Evolutionary conservation across 2,113 vertebrate species (phyloP).

Genomic region (Pionites leucogaster): DNA sequence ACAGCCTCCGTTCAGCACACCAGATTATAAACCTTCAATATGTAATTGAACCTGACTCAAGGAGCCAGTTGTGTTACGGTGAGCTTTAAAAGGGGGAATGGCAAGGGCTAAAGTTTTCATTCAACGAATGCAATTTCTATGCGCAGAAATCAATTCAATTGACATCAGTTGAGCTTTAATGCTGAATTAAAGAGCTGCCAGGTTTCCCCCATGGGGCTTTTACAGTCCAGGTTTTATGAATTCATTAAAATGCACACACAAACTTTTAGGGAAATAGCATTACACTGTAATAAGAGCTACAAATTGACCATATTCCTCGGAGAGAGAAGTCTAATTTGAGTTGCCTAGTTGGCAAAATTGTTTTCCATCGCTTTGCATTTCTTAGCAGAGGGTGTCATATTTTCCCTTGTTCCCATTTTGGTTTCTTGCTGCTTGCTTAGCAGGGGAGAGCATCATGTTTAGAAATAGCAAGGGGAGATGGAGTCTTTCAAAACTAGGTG

Average conservation of each 20-base stretch:
- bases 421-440: constrained; percentile 33
- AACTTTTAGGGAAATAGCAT: constrained; percentile 73
- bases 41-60: constrained; percentile 68
- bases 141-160: constrained; percentile 56
- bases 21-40: constrained; percentile 71
- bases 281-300: constrained; percentile 71
- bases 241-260: constrained; percentile 73
- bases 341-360: constrained; percentile 71
- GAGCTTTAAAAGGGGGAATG: constrained; percentile 57
- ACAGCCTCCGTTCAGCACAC: constrained; percentile 62
- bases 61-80: constrained; percentile 68
- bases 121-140: constrained; percentile 60
- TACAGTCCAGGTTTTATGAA: constrained; percentile 72
- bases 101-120: constrained; percentile 66
- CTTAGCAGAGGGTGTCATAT: constrained; percentile 60
- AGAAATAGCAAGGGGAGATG: not conserved
- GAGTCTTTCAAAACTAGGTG: not conserved
- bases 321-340: constrained; percentile 68
- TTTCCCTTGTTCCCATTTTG: constrained; percentile 44
- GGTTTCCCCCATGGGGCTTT: constrained; percentile 60
- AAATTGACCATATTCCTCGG: constrained; percentile 70
- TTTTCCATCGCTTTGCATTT: constrained; percentile 69
- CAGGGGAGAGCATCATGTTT: constrained; percentile 7
- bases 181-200: constrained; percentile 70
- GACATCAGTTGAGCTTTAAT: constrained; percentile 68